Evolutionary conservation across 2,888 invertebrate genomes (phyloP).

Genomic region (Malachius bipustulatus): DNA sequence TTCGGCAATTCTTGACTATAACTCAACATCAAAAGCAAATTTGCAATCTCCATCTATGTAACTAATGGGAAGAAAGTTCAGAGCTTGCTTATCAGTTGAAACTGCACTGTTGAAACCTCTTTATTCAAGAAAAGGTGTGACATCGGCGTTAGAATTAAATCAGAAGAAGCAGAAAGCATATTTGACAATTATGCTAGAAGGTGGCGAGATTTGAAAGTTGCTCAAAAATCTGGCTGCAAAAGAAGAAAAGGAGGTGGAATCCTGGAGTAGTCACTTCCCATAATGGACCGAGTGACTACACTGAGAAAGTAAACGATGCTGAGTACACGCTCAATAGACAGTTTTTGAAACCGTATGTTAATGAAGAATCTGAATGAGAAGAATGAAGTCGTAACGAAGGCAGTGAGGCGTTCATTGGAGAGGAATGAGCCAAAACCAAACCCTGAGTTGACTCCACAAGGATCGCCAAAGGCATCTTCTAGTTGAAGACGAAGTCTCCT

Average conservation of each 20-base stretch:
- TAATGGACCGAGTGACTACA: constrained; percentile 1
- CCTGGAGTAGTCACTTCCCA: constrained; percentile 1
- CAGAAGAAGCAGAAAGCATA: not conserved
- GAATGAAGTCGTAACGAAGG: too few species aligned
- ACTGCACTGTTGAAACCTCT: not conserved
- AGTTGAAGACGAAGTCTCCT: not conserved
- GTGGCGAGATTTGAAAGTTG: too few species aligned
- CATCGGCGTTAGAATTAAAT: constrained; percentile 2
- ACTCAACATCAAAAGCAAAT: not conserved
- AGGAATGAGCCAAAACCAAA: constrained; percentile 3
- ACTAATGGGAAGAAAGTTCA: constrained; percentile 3
- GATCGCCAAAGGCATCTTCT: constrained; percentile 1
- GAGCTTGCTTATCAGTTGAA: not conserved
- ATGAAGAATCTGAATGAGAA: too few species aligned
- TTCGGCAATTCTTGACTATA: constrained; percentile 1
- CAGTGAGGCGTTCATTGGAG: too few species aligned
- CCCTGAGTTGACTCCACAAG: not conserved
- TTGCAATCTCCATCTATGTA: not conserved
- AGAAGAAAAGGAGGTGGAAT: constrained; percentile 2
- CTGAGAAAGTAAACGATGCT: not conserved
- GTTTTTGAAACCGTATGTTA: not conserved
- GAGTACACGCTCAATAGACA: constrained; percentile 1
- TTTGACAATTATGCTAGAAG: too few species aligned
- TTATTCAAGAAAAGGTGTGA: not conserved
- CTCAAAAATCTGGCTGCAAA: not conserved